Conservation (phyloP, 2,797 vertebrate species). For the Ibycter americanus region DNA sequence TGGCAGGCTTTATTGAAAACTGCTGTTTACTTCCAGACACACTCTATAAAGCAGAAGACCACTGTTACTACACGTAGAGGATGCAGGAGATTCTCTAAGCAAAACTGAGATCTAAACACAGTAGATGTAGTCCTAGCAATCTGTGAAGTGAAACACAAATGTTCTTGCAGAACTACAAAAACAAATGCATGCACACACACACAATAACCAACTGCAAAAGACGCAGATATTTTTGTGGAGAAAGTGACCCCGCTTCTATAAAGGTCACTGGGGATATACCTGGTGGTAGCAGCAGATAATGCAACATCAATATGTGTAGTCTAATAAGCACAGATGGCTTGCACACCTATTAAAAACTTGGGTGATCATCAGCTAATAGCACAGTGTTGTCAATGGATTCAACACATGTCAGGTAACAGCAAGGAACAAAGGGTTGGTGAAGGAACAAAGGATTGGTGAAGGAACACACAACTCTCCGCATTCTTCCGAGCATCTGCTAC, state of each 20-base stretch:
- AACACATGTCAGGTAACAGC: accelerated
- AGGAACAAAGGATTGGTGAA: neutral
- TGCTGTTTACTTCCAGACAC: neutral
- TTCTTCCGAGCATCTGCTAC: neutral
- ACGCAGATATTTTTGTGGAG: neutral
- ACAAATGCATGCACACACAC: neutral
- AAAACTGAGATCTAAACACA: neutral
- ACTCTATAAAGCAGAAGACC: neutral
- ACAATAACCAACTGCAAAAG: neutral
- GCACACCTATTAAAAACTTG: neutral
- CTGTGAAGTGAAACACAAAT: neutral
- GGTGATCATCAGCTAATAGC: neutral
- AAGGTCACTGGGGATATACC: neutral
- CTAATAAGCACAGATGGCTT: neutral
- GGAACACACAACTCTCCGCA: neutral
- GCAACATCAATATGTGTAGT: neutral
- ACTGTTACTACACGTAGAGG: neutral
- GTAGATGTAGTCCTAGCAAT: neutral
- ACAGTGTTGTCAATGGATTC: neutral
- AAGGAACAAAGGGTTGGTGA: neutral
- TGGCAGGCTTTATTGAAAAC: neutral
- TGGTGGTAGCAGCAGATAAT: neutral
- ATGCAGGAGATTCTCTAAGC: neutral
- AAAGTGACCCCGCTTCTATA: neutral
- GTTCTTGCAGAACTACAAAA: neutral